Percentiles rank a stretch among this genome's conserved stretches.
Evolutionary conservation across 37 sponge, comb jelly and placozoan genomes (phyloP).

Genomic region (Mnemiopsis leidyi): DNA sequence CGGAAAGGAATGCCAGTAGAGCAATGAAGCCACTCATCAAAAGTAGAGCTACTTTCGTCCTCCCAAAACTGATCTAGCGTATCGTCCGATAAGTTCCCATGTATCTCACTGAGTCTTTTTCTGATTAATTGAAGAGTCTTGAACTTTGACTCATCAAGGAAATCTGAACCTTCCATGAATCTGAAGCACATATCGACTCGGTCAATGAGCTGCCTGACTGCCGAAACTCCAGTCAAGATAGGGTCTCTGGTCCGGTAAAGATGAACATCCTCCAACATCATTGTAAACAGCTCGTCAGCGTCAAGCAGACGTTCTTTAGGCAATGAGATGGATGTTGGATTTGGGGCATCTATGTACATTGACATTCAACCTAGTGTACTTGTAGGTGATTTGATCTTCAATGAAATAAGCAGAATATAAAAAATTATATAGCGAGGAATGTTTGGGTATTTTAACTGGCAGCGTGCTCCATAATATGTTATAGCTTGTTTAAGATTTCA

Average conservation of each 20-base stretch:
- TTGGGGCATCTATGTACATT: too few species aligned
- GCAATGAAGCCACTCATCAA: not conserved
- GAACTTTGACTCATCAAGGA: not conserved
- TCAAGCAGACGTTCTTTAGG: slow-evolving; percentile 5
- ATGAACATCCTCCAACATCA: not conserved
- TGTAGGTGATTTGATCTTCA: too few species aligned
- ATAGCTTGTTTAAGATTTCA: too few species aligned
- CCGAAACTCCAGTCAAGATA: not conserved
- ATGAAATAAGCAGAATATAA: too few species aligned
- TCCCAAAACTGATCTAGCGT: not conserved
- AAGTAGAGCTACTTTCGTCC: not conserved
- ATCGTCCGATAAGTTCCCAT: not conserved
- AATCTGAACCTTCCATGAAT: not conserved
- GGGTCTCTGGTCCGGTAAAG: not conserved
- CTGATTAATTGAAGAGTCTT: not conserved
- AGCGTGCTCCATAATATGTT: too few species aligned
- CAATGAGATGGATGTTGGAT: too few species aligned
- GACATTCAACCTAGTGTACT: too few species aligned
- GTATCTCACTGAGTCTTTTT: not conserved
- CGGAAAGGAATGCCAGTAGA: not conserved
- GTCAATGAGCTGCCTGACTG: not conserved
- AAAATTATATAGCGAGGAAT: too few species aligned
- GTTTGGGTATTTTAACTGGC: too few species aligned
- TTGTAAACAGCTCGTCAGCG: not conserved
- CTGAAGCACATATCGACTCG: slow-evolving; percentile 10